A percentile compares a stretch with the other conserved stretches of the same genome.
These are phyloP conservation scores for Apogon talboti DNA, from an alignment of 2,797 vertebrate species.

Conservation along the genomic window DNA sequence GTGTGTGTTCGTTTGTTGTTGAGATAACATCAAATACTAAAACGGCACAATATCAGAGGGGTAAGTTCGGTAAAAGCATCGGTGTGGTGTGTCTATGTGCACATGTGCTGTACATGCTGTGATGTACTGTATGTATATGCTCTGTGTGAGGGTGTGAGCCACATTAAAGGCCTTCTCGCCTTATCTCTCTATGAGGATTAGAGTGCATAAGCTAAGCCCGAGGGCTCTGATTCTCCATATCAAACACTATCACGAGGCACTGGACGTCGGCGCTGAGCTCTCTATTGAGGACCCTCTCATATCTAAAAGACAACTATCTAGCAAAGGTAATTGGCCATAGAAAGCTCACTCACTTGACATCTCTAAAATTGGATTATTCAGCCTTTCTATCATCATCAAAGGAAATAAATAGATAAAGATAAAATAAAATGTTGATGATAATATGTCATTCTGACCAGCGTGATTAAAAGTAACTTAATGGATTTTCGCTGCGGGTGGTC, in stretches of 20 bases:
- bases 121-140: slow-evolving; percentile 20
- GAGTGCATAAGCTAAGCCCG: slow-evolving; percentile 68
- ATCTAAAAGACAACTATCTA: slow-evolving; percentile 60
- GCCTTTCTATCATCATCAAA: slow-evolving; percentile 20
- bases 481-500: no score
- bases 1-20: slow-evolving; percentile 23
- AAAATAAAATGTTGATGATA: slow-evolving; percentile 11
- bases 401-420: slow-evolving; percentile 5
- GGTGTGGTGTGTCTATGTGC: neutral
- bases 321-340: slow-evolving; percentile 61
- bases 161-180: slow-evolving; percentile 58
- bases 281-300: slow-evolving; percentile 62
- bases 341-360: slow-evolving; percentile 34
- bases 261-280: slow-evolving; percentile 56
- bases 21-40: slow-evolving; percentile 57
- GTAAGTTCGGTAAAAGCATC: slow-evolving; percentile 26
- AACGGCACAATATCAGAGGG: slow-evolving; percentile 11
- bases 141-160: slow-evolving; percentile 30
- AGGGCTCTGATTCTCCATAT: slow-evolving; percentile 60
- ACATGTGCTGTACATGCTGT: slow-evolving; percentile 9
- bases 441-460: slow-evolving; percentile 4
- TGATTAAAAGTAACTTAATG: no score
- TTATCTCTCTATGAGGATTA: slow-evolving; percentile 75
- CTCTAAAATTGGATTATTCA: slow-evolving; percentile 49
- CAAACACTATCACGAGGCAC: slow-evolving; percentile 65